Base-by-base conservation (phyloP, 2,888 invertebrate species). In the Busseola fusca region DNA sequence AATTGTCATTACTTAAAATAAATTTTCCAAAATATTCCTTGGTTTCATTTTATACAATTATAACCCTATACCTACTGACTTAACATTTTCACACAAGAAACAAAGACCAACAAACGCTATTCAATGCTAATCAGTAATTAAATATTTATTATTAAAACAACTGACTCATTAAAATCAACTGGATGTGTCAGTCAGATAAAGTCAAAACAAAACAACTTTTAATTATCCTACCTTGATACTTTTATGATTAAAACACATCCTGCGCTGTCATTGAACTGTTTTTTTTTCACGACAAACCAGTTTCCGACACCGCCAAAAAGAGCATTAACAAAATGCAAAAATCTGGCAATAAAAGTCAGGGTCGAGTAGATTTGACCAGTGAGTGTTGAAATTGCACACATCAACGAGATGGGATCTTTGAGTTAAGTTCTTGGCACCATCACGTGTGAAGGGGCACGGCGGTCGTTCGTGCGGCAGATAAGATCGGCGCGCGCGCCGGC, bases 381-480 rank as follows among this genome's bases (percentile, higher is more conserved):
- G 83, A 82, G 72, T 78, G 80, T 81, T 82, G 81, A 87, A 89
- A 88, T 85, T 87, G 90, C 87, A 87, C 88, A 91, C 91, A 92
- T 93, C 92, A 91, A 90, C 84, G 86, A 91, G 94, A 95, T 94
- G 93, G 84, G 87, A 95, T 95, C 94, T 91, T 74, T 72, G 70
- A 85, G 90, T 91, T 88, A 88, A 81, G 88, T 89, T 80, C 79
- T 90, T 89, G 87, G 87, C 86, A 90, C 92, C 91, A 93, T 94
- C 95, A 94, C 92, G 95, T 95, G 95, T 95, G 94, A 95, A 93
- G 93, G 92, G 92, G 94, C 93, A 93, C 91, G 92, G 90, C 93
- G 91, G 93, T 93, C 91, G 90, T 89, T 94, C 93, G 95, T 95
- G 95, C 91, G 81, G 73, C 82, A 90, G 95, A 95, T 95, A 89